Percentiles rank a stretch among this genome's conserved stretches.
These are phyloP conservation scores for Muraenolepis orangiensis DNA, from an alignment of 2,797 vertebrate species.

Conservation along the genomic window DNA sequence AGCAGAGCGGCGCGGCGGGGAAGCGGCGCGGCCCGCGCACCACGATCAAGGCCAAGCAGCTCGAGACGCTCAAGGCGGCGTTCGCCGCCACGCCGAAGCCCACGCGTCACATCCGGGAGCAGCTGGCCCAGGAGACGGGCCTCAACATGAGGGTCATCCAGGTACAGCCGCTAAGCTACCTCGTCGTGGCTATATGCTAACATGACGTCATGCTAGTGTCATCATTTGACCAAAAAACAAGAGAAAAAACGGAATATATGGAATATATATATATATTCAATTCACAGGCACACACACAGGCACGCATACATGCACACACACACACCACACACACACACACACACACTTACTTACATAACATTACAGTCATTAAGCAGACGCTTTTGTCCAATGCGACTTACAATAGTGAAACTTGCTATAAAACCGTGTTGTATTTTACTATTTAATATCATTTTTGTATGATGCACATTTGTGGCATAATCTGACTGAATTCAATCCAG, in stretches of 20 bases:
- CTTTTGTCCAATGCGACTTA: too few relatives aligned
- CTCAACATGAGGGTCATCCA: slow-evolving; percentile 95
- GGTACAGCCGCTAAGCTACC: slow-evolving; percentile 59
- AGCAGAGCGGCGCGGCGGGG: slow-evolving; percentile 85
- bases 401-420: too few relatives aligned
- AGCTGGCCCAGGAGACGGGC: slow-evolving; percentile 90
- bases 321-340: too few relatives aligned
- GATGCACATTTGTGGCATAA: neutral
- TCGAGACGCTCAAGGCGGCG: slow-evolving; percentile 91
- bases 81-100: slow-evolving; percentile 92
- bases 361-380: too few relatives aligned
- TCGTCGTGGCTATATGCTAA: neutral
- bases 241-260: neutral
- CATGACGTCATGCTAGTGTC: neutral
- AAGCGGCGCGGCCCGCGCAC: slow-evolving; percentile 92
- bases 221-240: neutral
- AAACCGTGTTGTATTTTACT: too few relatives aligned
- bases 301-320: too few relatives aligned
- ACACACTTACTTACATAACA: too few relatives aligned
- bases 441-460: neutral
- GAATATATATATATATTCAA: too few relatives aligned
- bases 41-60: slow-evolving; percentile 97
- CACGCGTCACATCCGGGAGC: slow-evolving; percentile 90
- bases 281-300: too few relatives aligned
- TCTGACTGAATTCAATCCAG: neutral